phyloP scores from a whole-genome alignment of 2,113 vertebrate species.

The Tichodroma muraria region DNA sequence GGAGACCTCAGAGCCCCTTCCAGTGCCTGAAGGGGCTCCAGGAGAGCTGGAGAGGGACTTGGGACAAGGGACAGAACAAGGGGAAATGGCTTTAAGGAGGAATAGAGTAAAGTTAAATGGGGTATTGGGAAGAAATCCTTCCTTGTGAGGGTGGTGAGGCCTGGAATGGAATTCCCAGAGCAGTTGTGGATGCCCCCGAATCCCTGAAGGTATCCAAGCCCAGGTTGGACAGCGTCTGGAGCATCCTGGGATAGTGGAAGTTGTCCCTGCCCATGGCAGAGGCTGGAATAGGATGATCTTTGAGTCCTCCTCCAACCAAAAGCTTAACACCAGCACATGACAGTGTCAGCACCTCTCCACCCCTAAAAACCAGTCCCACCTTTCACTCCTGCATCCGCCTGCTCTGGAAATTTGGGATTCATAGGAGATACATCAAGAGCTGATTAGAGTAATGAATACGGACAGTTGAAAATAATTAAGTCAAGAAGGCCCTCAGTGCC shows the following conservation, averaged over 20 bases:
- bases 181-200: neutral
- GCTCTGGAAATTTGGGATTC: neutral
- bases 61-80: accelerated
- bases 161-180: neutral
- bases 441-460: neutral
- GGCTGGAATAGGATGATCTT: neutral
- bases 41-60: neutral
- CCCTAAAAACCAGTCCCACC: neutral
- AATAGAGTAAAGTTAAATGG: accelerated
- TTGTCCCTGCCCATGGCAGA: neutral
- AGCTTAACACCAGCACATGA: neutral
- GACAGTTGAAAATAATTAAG: neutral
- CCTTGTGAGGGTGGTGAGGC: accelerated
- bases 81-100: neutral
- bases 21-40: neutral
- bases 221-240: accelerated
- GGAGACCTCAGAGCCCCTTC: accelerated
- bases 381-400: neutral
- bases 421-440: neutral
- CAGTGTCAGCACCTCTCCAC: neutral
- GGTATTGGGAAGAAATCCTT: neutral
- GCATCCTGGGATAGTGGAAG: neutral
- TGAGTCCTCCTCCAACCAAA: neutral
- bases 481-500: neutral
- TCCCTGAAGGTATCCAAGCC: neutral